Evolutionary conservation across 1,140 invertebrate genomes (phyloP), one percentile per base, ranked within the genome.

Genomic region (Drosophila sp.): DNA sequence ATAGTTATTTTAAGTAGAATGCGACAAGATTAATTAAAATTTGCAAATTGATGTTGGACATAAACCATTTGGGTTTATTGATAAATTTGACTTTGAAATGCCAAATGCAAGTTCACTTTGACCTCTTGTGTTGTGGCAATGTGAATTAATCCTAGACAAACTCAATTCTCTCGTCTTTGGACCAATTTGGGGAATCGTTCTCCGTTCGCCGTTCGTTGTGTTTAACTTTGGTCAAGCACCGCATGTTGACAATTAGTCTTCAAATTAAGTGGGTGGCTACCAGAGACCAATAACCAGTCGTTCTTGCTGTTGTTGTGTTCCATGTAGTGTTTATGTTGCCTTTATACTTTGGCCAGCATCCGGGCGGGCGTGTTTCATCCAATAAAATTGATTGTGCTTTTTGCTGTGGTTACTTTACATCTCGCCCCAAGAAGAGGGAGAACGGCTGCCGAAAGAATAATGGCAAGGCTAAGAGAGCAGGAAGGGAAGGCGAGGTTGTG

Each of bases 211-310:
- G 17, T 17, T 17, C 17, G 17, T 17, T 17, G 17, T 50, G 10
- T 29, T 38, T 33, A 25, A n/a, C 41, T 38, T 47, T 54, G 29
- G 32, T 7, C 32, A 40, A 50, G 25, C 32, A 61, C 65, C 60
- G 44, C 74, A 69, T 86, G 83, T 79, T 82, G 79, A 82, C 82
- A 86, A 86, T 86, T 86, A 87, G 83, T 86, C 79, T 79, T 76
- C 64, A 79, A 82, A 87, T 86, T 72, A 76, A 85, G 56, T 68
- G 82, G 78, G 70, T 47, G 65, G 55, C 58, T n/a, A 62, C 35
- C 10, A 3, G 5, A 30, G 25, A 47, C 30, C 35, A 38, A 35
- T 4, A 29, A 30, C 54, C 10, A 41, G 50, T 32, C 17, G 10
- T 30, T 41, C 27, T 58, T 41, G 54, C 6, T 65, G 38, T 56